phyloP scores from a whole-genome alignment of 2,113 vertebrate genomes.

The Rutilus rutilus region DNA sequence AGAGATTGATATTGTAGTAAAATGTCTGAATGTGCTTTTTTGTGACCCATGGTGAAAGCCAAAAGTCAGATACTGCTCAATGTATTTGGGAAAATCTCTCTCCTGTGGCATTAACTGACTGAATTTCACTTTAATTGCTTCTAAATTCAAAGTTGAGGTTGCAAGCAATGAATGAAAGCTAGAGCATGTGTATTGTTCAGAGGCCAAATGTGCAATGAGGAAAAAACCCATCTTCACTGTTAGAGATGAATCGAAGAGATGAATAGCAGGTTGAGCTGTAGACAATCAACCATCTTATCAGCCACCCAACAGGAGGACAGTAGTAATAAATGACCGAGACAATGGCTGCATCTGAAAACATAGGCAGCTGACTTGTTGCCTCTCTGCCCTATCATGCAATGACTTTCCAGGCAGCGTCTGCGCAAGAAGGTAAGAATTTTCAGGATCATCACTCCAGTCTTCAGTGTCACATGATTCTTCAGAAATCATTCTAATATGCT shows the following conservation, averaged over 20 bases:
- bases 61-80: slow-evolving; percentile 14
- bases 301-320: slow-evolving; percentile 26
- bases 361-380: too few relatives aligned
- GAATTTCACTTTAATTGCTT: not conserved
- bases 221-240: slow-evolving; percentile 18
- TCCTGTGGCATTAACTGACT: not conserved
- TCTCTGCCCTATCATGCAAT: too few relatives aligned
- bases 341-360: not conserved
- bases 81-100: not conserved
- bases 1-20: slow-evolving; percentile 40
- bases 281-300: slow-evolving; percentile 35
- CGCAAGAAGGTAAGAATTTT: not conserved
- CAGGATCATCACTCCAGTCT: not conserved
- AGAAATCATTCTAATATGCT: not conserved
- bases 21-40: slow-evolving; percentile 39
- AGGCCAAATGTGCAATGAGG: slow-evolving; percentile 12
- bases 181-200: slow-evolving; percentile 5
- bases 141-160: not conserved
- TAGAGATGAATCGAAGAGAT: slow-evolving; percentile 40
- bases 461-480: not conserved
- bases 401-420: too few relatives aligned
- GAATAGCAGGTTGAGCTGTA: slow-evolving; percentile 36
- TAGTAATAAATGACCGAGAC: slow-evolving; percentile 27
- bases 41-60: slow-evolving; percentile 15
- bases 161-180: not conserved